Base-by-base conservation (phyloP, 2,113 vertebrate species). In the Mellivora capensis region DNA sequence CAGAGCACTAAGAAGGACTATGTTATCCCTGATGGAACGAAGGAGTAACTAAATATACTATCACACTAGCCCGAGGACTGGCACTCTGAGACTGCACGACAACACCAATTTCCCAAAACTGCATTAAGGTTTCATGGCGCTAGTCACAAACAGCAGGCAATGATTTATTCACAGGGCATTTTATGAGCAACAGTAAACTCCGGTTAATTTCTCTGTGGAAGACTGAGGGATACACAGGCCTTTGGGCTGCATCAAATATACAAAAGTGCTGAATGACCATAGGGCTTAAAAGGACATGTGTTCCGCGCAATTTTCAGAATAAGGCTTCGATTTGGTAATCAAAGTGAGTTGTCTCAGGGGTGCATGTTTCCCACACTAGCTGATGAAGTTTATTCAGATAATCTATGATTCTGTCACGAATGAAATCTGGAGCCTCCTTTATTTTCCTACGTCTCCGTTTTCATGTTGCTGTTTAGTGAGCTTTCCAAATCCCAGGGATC, bases 301-400 rank as follows among this genome's bases (percentile, higher is more conserved):
- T 71, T 93, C 31, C 79, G 21, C 54, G 69, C 3, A 13, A 34
- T 80, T 84, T 93, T 90, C 2, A 29, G 83, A 80, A 80, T 27
- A 87, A 93, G 42, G 27, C 25, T 88, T 82, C 7, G 0, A 59
- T 23, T 69, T 31, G 94, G 39, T 86, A 87, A 87, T 31, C 44
- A 80, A 27, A 44, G 52, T 61, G 0, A n/a, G 20, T 71, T 96
- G 90, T 95, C 94, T 85, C 93, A 92, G 98, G 93, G 83, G 94
- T 64, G 94, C 97, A 98, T 91, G 96, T 96, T 34, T 92, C 90
- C 54, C 64, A 79, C 4, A 44, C 2, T 25, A 62, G 0, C 2
- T 96, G 95, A 97, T 0, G 77, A 79, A 31, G 94, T 64, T 77
- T 86, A 91, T 39, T 84, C 57, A 96, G 93, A 93, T 86, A 87